Base-by-base conservation (phyloP, 2,797 vertebrate genomes). In the Anas flavirostris region DNA sequence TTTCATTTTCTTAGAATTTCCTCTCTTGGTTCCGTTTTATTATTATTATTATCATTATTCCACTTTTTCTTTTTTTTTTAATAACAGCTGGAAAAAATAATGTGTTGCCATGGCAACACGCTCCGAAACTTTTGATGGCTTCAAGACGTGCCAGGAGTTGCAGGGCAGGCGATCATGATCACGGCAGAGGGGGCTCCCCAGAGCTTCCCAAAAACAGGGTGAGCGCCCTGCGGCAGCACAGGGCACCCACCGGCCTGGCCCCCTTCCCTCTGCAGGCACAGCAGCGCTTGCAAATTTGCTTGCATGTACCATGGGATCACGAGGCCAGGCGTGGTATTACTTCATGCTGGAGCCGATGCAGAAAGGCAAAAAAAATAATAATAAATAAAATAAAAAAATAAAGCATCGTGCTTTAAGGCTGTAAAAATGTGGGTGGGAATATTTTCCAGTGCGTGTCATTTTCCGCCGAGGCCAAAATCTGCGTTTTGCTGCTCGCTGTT, bases 1-100 rank as follows among this genome's bases (percentile, higher is more conserved):
- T 95, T 97, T 98, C 85, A 97, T 95, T 95, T 97, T 96, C 97
- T 98, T 97, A 98, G 97, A 97, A 98, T 98, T 98, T 98, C 95
- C 97, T 97, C 84, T 64, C 21, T 91, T 82, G 83, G 66, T 94
- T 92, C 89, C 19, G 9, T 85, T 86, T 78, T 88, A 17, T 55
- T 63, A 37, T 62, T 50, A 28, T 31, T 17, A 31, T 48, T 31
- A 91, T 75, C 35, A 5, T 19, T 41, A 77, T 55, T 94, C 44
- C 37, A 19, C 26, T 1, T 11, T 33, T 91, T 95, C 85, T 96
- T 50, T 72, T 69, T 90, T 96, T 59, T 31, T 94, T 82, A 50
- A 50, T 60, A 35, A 86, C 84, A 93, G 90, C 80, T 97, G 97
- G 97, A 96, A 97, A 91, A 96, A 96, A 91, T 88, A 96, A 96